Base-by-base conservation (phyloP, 2,888 invertebrate species). In the Dryobotodes eremita region DNA sequence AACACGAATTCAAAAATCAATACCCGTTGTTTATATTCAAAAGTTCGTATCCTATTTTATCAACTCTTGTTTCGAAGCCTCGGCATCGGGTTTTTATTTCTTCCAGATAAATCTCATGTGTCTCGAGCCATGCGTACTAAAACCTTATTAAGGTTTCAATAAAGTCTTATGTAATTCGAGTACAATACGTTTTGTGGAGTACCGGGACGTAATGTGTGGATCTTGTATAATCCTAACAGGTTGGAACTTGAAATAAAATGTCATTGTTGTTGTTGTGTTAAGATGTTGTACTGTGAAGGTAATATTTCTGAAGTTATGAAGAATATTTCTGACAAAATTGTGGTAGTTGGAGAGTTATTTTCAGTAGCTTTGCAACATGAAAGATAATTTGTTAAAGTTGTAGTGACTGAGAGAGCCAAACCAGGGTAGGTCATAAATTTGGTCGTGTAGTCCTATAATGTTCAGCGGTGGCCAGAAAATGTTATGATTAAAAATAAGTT, bases 71-170 rank as follows among this genome's bases (percentile, higher is more conserved):
- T 15, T 82, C 46, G 26, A 20, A 65, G 64, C 42, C 46, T 42
- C 36, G 26, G 61, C n/a, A 46, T 62, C 36, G 15, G n/a, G 31
- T 64, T 86, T 86, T 82, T 86, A 83, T 72, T 73, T 36, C 23
- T 74, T 69, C 31, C 20, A 68, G 42, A 84, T 84, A 83, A 69
- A 69, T 86, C 84, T 84, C 80, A 48, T 36, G 65, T 84, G 57
- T 73, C 87, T 79, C 57, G 53, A 26, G 71, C 36, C 59, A 50
- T 31, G 74, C 61, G 42, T 72, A 65, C 46, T 84, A 77, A 82
- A 86, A 76, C 64, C 75, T 75, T 79, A 79, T 72, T 72, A 70
- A 23, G 79, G 71, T 72, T 79, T 75, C 87, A 86, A 86, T 84
- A 71, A 71, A 77, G 64, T 62, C 61, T 83, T n/a, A 20, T 69